phyloP scores from a whole-genome alignment of 2,797 vertebrate genomes.

The Oreonectes daqikongensis region DNA sequence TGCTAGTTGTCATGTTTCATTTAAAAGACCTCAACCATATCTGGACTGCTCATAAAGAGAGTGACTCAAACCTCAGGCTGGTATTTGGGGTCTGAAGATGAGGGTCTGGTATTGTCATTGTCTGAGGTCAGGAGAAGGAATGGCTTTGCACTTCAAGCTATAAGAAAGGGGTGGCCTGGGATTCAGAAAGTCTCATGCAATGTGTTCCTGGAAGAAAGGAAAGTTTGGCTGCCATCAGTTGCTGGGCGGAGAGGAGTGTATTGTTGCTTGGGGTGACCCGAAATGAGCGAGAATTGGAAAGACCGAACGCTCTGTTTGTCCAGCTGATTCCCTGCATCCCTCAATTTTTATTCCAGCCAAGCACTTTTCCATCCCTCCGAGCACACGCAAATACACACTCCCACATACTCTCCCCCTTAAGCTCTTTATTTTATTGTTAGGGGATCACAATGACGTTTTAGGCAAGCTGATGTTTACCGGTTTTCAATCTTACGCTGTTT shows the following conservation, averaged over 20 bases:
- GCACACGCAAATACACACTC: conserved; percentile 33
- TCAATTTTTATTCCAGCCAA: conserved; percentile 52
- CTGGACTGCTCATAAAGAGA: conserved; percentile 11
- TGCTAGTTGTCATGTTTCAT: conserved; percentile 2
- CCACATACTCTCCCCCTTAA: conserved; percentile 51
- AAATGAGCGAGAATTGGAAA: conserved; percentile 39
- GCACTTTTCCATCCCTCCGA: conserved; percentile 41
- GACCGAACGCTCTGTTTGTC: conserved; percentile 53
- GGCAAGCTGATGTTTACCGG: conserved; percentile 7
- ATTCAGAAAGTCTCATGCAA: conserved; percentile 60
- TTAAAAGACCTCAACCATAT: background rate
- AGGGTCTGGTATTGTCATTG: conserved; percentile 58
- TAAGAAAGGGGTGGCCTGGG: conserved; percentile 52
- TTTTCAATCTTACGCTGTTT: background rate
- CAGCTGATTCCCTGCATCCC: conserved; percentile 51
- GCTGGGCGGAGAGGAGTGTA: conserved; percentile 61
- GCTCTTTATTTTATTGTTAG: conserved; percentile 60
- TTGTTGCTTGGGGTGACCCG: conserved; percentile 59
- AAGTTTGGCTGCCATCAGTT: conserved; percentile 54
- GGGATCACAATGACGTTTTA: conserved; percentile 21
- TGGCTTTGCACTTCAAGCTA: conserved; percentile 53
- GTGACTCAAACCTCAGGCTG: background rate
- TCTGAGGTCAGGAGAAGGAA: conserved; percentile 58
- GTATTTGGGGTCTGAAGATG: conserved; percentile 20
- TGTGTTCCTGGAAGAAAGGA: conserved; percentile 58